Percentiles rank a stretch among this genome's conserved stretches.
Conservation (phyloP, 2,113 vertebrate genomes). For the Diglossa brunneiventris region DNA sequence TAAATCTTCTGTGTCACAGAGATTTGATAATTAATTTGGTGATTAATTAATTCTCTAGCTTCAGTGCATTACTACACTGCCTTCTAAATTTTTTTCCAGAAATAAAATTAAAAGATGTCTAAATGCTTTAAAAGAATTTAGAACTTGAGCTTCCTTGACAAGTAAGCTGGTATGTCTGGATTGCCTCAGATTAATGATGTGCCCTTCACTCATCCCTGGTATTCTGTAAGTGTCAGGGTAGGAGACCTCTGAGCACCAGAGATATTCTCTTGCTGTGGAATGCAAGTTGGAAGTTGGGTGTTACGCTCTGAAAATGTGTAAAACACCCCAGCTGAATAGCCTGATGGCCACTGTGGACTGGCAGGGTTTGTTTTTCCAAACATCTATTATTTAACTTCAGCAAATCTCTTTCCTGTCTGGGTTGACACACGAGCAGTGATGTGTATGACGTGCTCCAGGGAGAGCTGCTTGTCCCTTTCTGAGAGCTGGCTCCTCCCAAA, state of each 20-base stretch:
- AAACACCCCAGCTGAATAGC: background rate
- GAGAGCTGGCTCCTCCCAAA: background rate
- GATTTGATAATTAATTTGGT: background rate
- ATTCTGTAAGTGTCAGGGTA: background rate
- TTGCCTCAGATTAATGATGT: background rate
- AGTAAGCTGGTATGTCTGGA: background rate
- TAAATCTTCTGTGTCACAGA: background rate
- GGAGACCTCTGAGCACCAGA: background rate
- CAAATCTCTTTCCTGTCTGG: background rate
- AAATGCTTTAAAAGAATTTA: background rate
- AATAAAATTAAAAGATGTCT: background rate
- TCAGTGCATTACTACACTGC: background rate
- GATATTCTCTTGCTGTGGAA: background rate
- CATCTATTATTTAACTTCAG: background rate
- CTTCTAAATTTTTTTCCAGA: background rate
- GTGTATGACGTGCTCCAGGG: fast-evolving
- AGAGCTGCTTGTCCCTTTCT: background rate
- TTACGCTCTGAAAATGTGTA: background rate
- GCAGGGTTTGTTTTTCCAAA: background rate
- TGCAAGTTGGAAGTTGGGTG: background rate
- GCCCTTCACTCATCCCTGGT: background rate
- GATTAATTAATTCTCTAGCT: background rate
- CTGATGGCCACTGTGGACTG: background rate
- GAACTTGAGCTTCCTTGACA: background rate
- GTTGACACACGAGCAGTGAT: background rate